Evolutionary conservation across 2,797 vertebrate genomes (phyloP).

Genomic region (Scomberomorus guttatus): DNA sequence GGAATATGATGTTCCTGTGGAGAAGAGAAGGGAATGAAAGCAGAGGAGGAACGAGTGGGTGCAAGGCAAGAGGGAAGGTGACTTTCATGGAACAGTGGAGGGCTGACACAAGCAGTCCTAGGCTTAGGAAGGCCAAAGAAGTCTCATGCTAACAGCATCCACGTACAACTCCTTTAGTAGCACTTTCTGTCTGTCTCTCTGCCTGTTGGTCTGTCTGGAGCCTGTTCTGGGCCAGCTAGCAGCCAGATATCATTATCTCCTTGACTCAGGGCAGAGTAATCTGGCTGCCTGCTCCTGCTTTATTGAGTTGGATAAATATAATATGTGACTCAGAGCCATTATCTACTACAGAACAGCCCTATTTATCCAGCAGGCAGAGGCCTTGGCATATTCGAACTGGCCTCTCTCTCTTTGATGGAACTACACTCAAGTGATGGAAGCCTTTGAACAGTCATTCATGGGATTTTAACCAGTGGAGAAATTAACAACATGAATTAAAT

Average conservation of each 20-base stretch:
- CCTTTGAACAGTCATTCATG: conserved; percentile 60
- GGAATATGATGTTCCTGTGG: conserved; percentile 17
- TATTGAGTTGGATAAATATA: conserved; percentile 90
- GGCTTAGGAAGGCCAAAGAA: conserved; percentile 79
- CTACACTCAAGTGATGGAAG: conserved; percentile 74
- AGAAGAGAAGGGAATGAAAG: conserved; percentile 25
- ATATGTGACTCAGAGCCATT: conserved; percentile 86
- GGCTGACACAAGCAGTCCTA: conserved; percentile 82
- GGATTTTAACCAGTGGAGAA: conserved; percentile 57
- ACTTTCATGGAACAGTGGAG: conserved; percentile 79
- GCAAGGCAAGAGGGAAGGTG: conserved; percentile 75
- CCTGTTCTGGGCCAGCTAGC: conserved; percentile 83
- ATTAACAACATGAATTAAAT: conserved; percentile 66
- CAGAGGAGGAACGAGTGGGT: conserved; percentile 22
- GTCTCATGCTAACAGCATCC: conserved; percentile 68
- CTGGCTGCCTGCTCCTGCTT: conserved; percentile 85
- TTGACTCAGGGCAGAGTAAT: conserved; percentile 87
- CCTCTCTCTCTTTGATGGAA: conserved; percentile 78
- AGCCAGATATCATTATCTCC: conserved; percentile 87
- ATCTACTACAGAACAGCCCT: conserved; percentile 82
- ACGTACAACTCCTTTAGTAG: conserved; percentile 73
- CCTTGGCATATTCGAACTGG: conserved; percentile 76
- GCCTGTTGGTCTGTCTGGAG: conserved; percentile 74
- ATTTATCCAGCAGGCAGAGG: conserved; percentile 83
- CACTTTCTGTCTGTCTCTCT: conserved; percentile 67